Conservation (phyloP, 2,888 invertebrate genomes). For the Nemotelus pantherinus region DNA sequence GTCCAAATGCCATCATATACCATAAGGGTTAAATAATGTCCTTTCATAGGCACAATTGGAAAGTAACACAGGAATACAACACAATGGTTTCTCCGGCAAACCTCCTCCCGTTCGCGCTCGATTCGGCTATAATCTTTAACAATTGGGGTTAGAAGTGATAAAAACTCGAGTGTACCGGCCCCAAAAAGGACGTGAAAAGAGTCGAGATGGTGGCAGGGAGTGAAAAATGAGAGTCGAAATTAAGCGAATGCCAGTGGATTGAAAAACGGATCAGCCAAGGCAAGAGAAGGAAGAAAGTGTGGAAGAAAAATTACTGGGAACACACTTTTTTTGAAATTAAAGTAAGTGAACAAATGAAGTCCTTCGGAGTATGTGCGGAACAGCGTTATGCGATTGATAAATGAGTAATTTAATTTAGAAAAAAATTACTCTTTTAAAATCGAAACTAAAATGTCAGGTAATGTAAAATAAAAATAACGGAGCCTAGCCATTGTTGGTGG, state of each 20-base stretch:
- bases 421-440: no score
- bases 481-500: no score
- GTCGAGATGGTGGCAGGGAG: slow-evolving; percentile 41
- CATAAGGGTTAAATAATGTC: slow-evolving; percentile 49
- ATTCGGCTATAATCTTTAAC: neutral
- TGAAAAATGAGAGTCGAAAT: slow-evolving; percentile 51
- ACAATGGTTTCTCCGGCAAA: neutral
- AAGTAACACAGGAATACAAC: slow-evolving; percentile 30
- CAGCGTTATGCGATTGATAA: no score
- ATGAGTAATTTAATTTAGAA: no score
- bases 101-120: slow-evolving; percentile 4
- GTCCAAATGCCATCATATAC: slow-evolving; percentile 22
- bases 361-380: no score
- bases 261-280: slow-evolving; percentile 6
- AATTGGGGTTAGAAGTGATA: slow-evolving; percentile 21
- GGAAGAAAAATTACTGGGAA: slow-evolving; percentile 10
- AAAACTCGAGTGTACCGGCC: neutral
- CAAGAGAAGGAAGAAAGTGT: slow-evolving; percentile 9
- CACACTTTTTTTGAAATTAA: no score
- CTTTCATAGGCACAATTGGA: slow-evolving; percentile 39
- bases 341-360: no score
- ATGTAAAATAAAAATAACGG: no score
- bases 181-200: neutral
- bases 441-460: no score
- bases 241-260: slow-evolving; percentile 48